A percentile compares a stretch with the other conserved stretches of the same genome.
Evolutionary conservation across 2,888 invertebrate genomes (phyloP).

Genomic region (Amphipyra berbera): DNA sequence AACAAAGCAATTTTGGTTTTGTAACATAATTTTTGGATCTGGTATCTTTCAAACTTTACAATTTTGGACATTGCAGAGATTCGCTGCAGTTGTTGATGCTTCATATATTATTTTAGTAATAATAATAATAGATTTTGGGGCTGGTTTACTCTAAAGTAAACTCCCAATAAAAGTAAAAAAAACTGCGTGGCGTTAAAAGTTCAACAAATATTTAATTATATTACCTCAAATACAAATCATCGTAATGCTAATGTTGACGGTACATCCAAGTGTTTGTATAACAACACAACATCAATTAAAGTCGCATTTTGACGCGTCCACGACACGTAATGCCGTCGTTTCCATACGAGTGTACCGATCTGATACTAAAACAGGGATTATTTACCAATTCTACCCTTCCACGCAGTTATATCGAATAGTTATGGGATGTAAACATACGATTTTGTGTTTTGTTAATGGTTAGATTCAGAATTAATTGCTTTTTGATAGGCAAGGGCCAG

Average conservation of each 20-base stretch:
- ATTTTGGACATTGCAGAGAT: too few relatives aligned
- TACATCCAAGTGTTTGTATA: constrained; percentile 77
- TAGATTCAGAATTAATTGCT: constrained; percentile 50
- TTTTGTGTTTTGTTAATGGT: constrained; percentile 56
- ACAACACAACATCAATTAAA: constrained; percentile 85
- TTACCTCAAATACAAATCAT: constrained; percentile 1
- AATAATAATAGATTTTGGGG: too few relatives aligned
- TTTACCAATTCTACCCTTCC: constrained; percentile 57
- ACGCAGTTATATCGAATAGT: constrained; percentile 53
- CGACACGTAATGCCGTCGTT: constrained; percentile 82
- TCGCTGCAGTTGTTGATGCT: too few relatives aligned
- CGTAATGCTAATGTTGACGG: constrained; percentile 61
- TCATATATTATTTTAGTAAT: too few relatives aligned
- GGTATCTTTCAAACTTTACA: too few relatives aligned
- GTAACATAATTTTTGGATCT: too few relatives aligned
- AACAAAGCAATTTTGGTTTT: too few relatives aligned
- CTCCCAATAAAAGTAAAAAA: too few relatives aligned
- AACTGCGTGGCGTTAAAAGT: not conserved
- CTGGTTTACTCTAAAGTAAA: too few relatives aligned
- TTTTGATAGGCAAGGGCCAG: constrained; percentile 23
- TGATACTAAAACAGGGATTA: constrained; percentile 68
- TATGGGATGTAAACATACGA: constrained; percentile 54
- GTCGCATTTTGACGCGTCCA: constrained; percentile 81
- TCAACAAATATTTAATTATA: constrained; percentile 27
- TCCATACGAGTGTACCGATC: constrained; percentile 67